Evolutionary conservation across 2,797 vertebrate species (phyloP).

Genomic region (Cynodonichthys magdalenae): DNA sequence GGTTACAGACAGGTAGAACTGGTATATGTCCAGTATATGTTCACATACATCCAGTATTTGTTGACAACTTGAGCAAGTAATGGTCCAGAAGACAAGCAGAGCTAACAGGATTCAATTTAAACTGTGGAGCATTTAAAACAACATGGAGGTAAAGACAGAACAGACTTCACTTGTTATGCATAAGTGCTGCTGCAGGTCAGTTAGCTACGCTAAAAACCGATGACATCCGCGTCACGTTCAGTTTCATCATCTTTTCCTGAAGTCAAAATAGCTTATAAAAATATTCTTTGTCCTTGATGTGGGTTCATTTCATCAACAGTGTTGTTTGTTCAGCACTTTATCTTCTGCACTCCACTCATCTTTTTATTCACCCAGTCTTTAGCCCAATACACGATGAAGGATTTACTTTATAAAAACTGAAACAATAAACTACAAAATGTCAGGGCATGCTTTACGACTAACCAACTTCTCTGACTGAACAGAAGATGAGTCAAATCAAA

Average conservation of each 20-base stretch:
- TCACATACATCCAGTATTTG: slow-evolving; percentile 62
- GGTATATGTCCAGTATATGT: slow-evolving; percentile 61
- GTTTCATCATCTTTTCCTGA: slow-evolving; percentile 46
- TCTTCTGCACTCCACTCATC: slow-evolving; percentile 13
- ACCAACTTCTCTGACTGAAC: slow-evolving; percentile 12
- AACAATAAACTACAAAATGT: slow-evolving; percentile 22
- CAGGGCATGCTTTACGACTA: slow-evolving; percentile 30
- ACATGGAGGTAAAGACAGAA: slow-evolving; percentile 35
- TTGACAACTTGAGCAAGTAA: slow-evolving; percentile 37
- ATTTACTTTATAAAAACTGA: slow-evolving; percentile 33
- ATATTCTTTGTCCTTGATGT: slow-evolving; percentile 47
- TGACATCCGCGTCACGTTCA: slow-evolving; percentile 33
- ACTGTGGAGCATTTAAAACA: slow-evolving; percentile 28
- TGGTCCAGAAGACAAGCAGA: slow-evolving; percentile 49
- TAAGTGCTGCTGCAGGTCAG: slow-evolving; percentile 55
- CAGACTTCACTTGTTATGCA: slow-evolving; percentile 38
- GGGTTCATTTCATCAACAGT: slow-evolving; percentile 21
- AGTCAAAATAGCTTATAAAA: slow-evolving; percentile 79
- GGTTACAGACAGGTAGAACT: slow-evolving; percentile 63
- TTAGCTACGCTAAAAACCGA: slow-evolving; percentile 42
- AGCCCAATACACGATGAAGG: slow-evolving; percentile 19
- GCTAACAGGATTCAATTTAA: slow-evolving; percentile 30
- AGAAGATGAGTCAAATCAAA: slow-evolving; percentile 24
- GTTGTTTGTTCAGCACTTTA: slow-evolving; percentile 35
- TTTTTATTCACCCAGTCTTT: too few relatives aligned